phyloP scores from a whole-genome alignment of 2,888 invertebrate species.

The Spisula solida region DNA sequence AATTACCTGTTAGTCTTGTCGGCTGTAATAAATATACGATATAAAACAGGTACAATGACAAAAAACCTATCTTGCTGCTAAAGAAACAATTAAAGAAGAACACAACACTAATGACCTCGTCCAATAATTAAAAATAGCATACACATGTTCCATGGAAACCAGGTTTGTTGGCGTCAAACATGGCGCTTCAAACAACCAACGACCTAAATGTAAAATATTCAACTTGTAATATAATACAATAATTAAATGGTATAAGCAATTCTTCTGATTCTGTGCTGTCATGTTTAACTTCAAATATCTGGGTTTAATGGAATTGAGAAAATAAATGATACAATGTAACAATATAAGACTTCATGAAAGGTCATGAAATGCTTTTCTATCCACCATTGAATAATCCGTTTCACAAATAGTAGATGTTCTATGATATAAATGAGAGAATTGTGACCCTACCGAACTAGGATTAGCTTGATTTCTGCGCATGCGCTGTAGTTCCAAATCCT shows the following conservation, averaged over 20 bases:
- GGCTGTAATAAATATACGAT: too few species aligned
- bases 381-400: slow-evolving; percentile 57
- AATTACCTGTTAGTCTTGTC: too few species aligned
- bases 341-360: not conserved
- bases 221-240: too few species aligned
- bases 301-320: not conserved
- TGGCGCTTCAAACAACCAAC: not conserved
- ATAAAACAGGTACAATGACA: not conserved
- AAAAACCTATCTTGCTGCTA: not conserved
- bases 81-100: not conserved
- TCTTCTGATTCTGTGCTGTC: not conserved
- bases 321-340: not conserved
- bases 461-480: slow-evolving; percentile 70
- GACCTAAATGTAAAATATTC: not conserved
- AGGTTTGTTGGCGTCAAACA: not conserved
- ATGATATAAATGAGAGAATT: slow-evolving; percentile 46
- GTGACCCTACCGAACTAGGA: slow-evolving; percentile 69
- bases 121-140: not conserved
- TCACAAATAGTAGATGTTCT: slow-evolving; percentile 43
- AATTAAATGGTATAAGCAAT: not conserved
- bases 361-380: slow-evolving; percentile 34
- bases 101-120: not conserved
- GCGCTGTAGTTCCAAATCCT: slow-evolving; percentile 70
- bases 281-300: not conserved
- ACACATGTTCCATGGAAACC: not conserved